phyloP scores from a whole-genome alignment of 2,797 vertebrate species.

The Darevskia nairensis region DNA sequence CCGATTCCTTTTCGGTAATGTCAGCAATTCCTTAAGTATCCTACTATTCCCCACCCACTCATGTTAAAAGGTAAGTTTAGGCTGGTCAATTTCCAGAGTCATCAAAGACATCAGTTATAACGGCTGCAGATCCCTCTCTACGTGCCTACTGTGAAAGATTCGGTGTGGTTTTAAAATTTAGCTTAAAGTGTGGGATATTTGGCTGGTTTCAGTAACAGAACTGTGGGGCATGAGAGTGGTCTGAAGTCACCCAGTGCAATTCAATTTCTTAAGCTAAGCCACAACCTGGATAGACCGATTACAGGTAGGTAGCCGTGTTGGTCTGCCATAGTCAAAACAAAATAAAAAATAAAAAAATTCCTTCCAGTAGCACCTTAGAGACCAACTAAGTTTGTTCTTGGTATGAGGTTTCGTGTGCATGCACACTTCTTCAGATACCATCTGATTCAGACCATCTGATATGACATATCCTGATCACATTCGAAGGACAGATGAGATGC shows the following conservation, averaged over 20 bases:
- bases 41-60: neutral
- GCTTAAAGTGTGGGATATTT: neutral
- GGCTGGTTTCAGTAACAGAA: neutral
- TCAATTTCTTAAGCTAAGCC: neutral
- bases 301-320: no score
- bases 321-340: no score
- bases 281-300: neutral
- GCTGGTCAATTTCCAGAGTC: neutral
- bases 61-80: neutral
- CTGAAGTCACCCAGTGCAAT: neutral
- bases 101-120: neutral
- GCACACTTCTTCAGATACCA: no score
- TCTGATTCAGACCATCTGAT: neutral
- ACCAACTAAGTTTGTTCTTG: no score
- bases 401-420: no score
- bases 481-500: neutral
- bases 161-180: neutral
- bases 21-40: constrained; percentile 4
- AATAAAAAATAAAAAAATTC: no score
- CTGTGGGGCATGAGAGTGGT: neutral
- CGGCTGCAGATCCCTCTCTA: neutral
- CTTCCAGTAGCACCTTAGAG: no score
- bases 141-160: neutral
- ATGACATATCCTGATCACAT: neutral
- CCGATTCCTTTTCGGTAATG: constrained; percentile 2